These are phyloP conservation scores for Hystrix cristata DNA, from an alignment of 2,113 vertebrate genomes.

Conservation along the genomic window DNA sequence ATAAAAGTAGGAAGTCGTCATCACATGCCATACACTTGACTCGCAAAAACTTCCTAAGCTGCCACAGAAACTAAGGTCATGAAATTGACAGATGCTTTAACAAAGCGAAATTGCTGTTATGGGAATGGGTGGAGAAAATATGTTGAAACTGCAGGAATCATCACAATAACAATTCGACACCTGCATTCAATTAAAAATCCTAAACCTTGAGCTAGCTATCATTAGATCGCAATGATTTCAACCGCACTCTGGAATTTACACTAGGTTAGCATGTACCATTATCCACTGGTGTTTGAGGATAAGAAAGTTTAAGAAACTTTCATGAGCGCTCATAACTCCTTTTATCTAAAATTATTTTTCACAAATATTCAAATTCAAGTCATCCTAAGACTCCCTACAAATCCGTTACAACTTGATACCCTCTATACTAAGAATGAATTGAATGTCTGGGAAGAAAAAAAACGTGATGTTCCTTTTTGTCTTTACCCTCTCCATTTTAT, in stretches of 20 bases:
- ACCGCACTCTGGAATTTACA: not conserved
- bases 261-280: not conserved
- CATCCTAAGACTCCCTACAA: not conserved
- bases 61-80: conserved; percentile 51
- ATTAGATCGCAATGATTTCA: conserved; percentile 44
- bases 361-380: conserved; percentile 51
- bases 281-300: not conserved
- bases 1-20: conserved; percentile 32
- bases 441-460: not conserved
- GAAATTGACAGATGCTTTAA: conserved; percentile 62
- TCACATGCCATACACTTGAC: conserved; percentile 17
- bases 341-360: conserved; percentile 55
- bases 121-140: conserved; percentile 67
- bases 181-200: conserved; percentile 70
- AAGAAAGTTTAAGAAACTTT: not conserved
- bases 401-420: not conserved
- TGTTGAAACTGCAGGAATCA: conserved; percentile 17
- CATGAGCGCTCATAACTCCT: not conserved
- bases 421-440: not conserved
- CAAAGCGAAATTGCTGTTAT: conserved; percentile 61
- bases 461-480: not conserved
- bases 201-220: not conserved
- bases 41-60: conserved; percentile 61
- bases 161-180: conserved; percentile 47
- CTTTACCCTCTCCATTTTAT: not conserved